Base-by-base conservation (phyloP, 1,140 invertebrate species). In the Marisa cornuarietis region DNA sequence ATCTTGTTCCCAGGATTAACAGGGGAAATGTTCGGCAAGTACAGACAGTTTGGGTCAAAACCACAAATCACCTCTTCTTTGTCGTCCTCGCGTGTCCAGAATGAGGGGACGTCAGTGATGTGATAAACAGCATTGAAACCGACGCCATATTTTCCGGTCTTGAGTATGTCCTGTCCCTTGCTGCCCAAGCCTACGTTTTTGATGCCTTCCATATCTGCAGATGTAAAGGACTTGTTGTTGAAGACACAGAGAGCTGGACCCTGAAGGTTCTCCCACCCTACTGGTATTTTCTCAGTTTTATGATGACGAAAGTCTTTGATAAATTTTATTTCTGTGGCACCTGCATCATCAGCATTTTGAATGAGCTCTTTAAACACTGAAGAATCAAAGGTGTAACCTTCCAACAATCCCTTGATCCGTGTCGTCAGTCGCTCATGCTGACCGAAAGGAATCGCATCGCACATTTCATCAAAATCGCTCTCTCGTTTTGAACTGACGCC, bases 311-410 rank as follows among this genome's bases (percentile, higher is more conserved):
- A 85, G 78, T 90, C 89, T 72, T 84, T 82, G 20, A 90, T 84
- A 75, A 91, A 90, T 52, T 85, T 82, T 10, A 90, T 78, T 80
- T 88, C 87, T 42, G 84, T 89, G 20, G 89, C 90, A 24, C 82
- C 81, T 22, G 89, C 89, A 85, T 91, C 90, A 83, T 91, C 90
- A 54, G 90, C 88, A 85, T 96, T 90, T 74, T 90, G 89, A 0
- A 90, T 54, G 20, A 90, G 79, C 80, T 90, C 89, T 80, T 90
- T 88, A 16, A 88, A 72, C 13, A 89, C 62, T 16, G 82, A 85
- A 22, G 75, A 73, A 69, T 87, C 88, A 71, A 84, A 86, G 0
- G 89, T 88, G 80, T 90, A 90, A 22, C 83, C 83, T 13, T 74
- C 26, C 49, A 90, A 72, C 42, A 90, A 85, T n/a, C 85, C 68